These are phyloP conservation scores for Balaenoptera acutorostrata DNA, from an alignment of 2,113 vertebrate species.

Conservation along the genomic window DNA sequence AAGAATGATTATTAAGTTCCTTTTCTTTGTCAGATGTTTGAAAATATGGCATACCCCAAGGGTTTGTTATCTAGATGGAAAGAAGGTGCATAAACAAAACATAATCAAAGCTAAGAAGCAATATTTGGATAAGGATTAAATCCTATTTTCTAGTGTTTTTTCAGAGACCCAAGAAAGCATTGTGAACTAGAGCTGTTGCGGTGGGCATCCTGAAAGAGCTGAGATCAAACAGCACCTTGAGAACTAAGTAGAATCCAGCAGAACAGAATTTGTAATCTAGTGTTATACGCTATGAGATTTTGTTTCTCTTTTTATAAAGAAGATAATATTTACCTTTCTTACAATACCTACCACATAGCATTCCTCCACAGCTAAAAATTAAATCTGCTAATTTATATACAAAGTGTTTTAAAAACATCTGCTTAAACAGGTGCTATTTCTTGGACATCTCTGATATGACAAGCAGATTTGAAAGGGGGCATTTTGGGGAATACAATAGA, in stretches of 20 bases:
- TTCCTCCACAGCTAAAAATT: not conserved
- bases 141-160: not conserved
- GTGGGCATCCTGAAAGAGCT: fast-evolving
- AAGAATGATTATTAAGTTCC: not conserved
- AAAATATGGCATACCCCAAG: not conserved
- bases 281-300: not conserved
- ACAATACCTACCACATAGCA: not conserved
- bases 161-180: not conserved
- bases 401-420: not conserved
- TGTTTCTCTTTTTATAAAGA: not conserved
- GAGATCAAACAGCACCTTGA: not conserved
- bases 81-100: not conserved
- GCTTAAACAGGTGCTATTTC: not conserved
- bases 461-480: not conserved
- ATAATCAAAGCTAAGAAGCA: not conserved
- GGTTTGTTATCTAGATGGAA: not conserved
- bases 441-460: not conserved
- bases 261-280: not conserved
- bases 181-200: fast-evolving
- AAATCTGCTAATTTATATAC: not conserved
- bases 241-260: not conserved
- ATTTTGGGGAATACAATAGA: not conserved
- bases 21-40: not conserved
- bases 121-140: not conserved
- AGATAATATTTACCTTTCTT: not conserved